Evolutionary conservation across 2,797 vertebrate species (phyloP), one percentile per base, ranked within the genome.

Genomic region (Sarcoramphus papa): DNA sequence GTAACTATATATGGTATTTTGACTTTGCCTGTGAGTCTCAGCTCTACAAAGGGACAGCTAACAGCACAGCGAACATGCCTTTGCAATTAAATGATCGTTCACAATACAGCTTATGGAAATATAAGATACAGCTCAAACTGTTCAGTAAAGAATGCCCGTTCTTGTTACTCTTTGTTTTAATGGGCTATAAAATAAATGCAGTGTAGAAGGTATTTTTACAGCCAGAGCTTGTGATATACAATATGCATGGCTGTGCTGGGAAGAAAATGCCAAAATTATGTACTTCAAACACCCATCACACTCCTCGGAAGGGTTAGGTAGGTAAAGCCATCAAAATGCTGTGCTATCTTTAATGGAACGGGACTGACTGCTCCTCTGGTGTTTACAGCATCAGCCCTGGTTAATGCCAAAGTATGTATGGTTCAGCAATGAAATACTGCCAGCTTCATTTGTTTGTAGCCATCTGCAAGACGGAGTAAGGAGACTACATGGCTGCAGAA

Each of bases 161-260:
- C 60, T 85, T 92, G 51, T 93, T 91, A 56, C 45, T 60, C 67
- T 88, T 81, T 81, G 28, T 73, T 95, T 93, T 68, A 83, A 68
- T 82, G 53, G 57, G 10, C 72, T 93, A 51, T 72, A 85, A 97
- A 95, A 91, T 76, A 85, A 92, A 95, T 77, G 41, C 83, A 82
- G 37, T 24, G 72, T 85, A 72, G 60, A 93, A 95, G 68, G 37
- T 51, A 67, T 80, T 94, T 94, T 87, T 89, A 67, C 60, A 72
- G 53, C 56, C 80, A 70, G 31, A 69, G 16, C n/a, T 88, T 84
- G 50, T 63, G 75, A 78, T 78, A 72, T 45, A 31, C 0, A 24
- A 74, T 80, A 75, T 30, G 9, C 30, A 31, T 40, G 33, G 20
- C 40, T 92, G 64, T 78, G 24, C 60, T 91, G 64, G 57, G 37